phyloP scores from a whole-genome alignment of 1,140 invertebrate genomes.

The Alviniconcha marisindica region DNA sequence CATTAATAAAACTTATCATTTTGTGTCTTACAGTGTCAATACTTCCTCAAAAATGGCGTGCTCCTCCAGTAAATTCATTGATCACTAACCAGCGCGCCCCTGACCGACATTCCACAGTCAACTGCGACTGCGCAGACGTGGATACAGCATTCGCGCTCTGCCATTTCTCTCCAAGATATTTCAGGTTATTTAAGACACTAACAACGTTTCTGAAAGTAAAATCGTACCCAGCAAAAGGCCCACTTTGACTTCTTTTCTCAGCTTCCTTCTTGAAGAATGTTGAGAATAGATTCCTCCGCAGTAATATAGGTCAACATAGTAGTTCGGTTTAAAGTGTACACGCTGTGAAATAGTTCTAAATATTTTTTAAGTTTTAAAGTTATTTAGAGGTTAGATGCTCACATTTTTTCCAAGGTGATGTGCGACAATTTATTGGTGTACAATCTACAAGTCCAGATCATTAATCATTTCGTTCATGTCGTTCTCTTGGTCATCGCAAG shows the following conservation, averaged over 20 bases:
- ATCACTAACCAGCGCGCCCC: conserved; percentile 12
- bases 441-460: too few species aligned
- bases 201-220: not conserved
- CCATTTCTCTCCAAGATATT: not conserved
- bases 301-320: not conserved
- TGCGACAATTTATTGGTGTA: too few species aligned
- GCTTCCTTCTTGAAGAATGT: too few species aligned
- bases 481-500: too few species aligned
- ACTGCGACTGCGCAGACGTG: conserved; percentile 48
- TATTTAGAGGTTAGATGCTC: too few species aligned
- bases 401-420: too few species aligned
- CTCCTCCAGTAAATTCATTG: conserved; percentile 12
- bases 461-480: too few species aligned
- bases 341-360: too few species aligned
- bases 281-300: not conserved
- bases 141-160: not conserved
- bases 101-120: conserved; percentile 18
- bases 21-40: not conserved
- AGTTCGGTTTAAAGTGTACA: too few species aligned
- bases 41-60: conserved; percentile 28
- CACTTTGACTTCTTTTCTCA: too few species aligned
- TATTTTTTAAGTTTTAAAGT: too few species aligned
- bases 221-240: not conserved
- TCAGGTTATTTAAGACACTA: not conserved
- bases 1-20: conserved; percentile 5